These are phyloP conservation scores for Microdon myrmicae DNA, from an alignment of 2,888 invertebrate genomes.

Conservation along the genomic window DNA sequence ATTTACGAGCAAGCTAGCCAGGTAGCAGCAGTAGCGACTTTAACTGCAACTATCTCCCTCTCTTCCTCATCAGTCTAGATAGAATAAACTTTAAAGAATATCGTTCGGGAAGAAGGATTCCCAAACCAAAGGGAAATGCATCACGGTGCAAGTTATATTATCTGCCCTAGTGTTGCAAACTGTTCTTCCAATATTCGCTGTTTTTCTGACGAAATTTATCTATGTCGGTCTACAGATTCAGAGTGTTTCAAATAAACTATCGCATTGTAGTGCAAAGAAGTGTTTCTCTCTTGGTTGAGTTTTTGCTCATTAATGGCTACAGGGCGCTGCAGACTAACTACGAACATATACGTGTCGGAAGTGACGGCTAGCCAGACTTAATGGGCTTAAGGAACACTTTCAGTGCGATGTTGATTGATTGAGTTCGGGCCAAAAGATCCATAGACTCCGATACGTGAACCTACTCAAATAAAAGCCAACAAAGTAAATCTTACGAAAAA, in stretches of 20 bases:
- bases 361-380: neutral
- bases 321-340: conserved; percentile 38
- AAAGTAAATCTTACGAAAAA: no score
- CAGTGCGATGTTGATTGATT: conserved; percentile 45
- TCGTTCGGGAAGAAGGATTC: conserved; percentile 46
- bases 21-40: no score
- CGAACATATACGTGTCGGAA: conserved; percentile 21
- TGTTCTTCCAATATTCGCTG: no score
- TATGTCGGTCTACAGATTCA: conserved; percentile 31
- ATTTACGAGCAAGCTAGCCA: no score
- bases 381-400: conserved; percentile 17
- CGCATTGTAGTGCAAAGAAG: conserved; percentile 24
- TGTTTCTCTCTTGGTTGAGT: conserved; percentile 55
- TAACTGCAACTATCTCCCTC: no score
- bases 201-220: conserved; percentile 7
- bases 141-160: conserved; percentile 46
- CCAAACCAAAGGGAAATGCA: conserved; percentile 43
- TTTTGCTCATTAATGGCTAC: conserved; percentile 64
- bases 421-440: conserved; percentile 39
- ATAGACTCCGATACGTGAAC: no score
- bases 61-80: no score
- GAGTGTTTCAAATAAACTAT: conserved; percentile 46
- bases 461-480: no score
- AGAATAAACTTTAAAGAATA: conserved; percentile 47
- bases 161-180: neutral